Percentiles rank a stretch among this genome's conserved stretches.
These are phyloP conservation scores for Cyphotilapia sp. DNA, from an alignment of 2,113 vertebrate genomes.

Conservation along the genomic window DNA sequence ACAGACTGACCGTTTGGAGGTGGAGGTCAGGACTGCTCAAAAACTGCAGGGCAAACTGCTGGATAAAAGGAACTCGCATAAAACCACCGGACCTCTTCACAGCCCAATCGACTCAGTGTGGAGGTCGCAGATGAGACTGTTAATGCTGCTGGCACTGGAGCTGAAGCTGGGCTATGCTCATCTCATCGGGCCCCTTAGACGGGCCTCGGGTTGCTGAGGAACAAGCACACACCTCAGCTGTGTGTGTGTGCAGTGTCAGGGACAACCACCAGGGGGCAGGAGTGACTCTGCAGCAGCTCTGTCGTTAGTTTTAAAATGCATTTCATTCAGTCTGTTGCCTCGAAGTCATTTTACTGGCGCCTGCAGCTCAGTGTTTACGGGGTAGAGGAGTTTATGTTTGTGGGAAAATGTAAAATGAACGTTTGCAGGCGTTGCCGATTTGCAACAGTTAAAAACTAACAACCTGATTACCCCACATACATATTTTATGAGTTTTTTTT, in stretches of 20 bases:
- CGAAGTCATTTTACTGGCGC: background rate
- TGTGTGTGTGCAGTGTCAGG: background rate
- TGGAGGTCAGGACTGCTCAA: background rate
- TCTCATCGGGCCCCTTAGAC: background rate
- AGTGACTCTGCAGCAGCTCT: background rate
- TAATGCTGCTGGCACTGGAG: background rate
- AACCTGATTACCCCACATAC: background rate
- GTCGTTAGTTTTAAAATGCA: background rate
- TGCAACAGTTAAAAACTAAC: background rate
- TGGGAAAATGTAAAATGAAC: background rate
- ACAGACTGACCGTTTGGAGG: background rate
- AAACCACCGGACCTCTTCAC: background rate
- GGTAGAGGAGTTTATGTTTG: background rate
- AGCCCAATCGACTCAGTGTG: background rate
- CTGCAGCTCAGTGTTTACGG: background rate
- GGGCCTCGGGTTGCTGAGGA: constrained; percentile 14
- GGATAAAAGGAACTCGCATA: background rate
- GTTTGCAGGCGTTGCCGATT: background rate
- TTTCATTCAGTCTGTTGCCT: background rate
- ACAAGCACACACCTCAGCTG: background rate
- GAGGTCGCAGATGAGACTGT: background rate
- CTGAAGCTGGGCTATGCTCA: background rate
- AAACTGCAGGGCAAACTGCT: background rate
- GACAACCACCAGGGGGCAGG: constrained; percentile 35
- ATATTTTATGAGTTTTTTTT: background rate